phyloP scores from a whole-genome alignment of 2,113 vertebrate genomes.

The Cyprinodon tularosa region DNA sequence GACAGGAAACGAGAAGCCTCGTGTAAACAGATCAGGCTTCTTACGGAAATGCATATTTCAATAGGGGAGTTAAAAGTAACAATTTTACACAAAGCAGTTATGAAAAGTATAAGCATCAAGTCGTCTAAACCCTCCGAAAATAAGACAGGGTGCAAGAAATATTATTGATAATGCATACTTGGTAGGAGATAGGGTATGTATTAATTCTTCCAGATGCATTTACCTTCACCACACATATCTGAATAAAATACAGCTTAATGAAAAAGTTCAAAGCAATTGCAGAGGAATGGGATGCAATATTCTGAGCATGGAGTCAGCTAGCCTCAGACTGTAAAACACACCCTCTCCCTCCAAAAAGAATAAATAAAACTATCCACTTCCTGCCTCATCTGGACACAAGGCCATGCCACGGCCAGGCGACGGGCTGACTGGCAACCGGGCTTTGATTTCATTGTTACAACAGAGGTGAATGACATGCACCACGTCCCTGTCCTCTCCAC shows the following conservation, averaged over 20 bases:
- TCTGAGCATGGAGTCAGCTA: slow-evolving; percentile 86
- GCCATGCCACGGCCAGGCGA: slow-evolving; percentile 59
- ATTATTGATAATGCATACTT: background rate
- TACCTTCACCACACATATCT: slow-evolving; percentile 33
- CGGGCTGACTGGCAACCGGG: slow-evolving; percentile 63
- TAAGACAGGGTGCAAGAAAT: background rate
- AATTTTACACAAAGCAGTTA: background rate
- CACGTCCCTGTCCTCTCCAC: slow-evolving; percentile 55
- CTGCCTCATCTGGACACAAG: slow-evolving; percentile 72
- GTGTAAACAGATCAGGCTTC: slow-evolving; percentile 60
- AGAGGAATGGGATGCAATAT: slow-evolving; percentile 76
- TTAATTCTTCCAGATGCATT: background rate
- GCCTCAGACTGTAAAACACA: slow-evolving; percentile 30
- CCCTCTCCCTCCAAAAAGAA: slow-evolving; percentile 16
- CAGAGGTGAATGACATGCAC: slow-evolving; percentile 67
- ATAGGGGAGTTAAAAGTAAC: background rate
- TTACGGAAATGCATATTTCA: background rate
- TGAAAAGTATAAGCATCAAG: background rate
- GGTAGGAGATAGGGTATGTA: too few relatives aligned
- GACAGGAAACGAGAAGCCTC: slow-evolving; percentile 62
- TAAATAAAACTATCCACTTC: slow-evolving; percentile 55
- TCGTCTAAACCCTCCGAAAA: background rate
- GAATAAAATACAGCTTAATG: slow-evolving; percentile 45
- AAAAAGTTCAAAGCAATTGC: slow-evolving; percentile 74
- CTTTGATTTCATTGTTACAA: slow-evolving; percentile 79